Evolutionary conservation across 2,888 invertebrate species (phyloP).

Genomic region (Polydrusus pterygomalis): DNA sequence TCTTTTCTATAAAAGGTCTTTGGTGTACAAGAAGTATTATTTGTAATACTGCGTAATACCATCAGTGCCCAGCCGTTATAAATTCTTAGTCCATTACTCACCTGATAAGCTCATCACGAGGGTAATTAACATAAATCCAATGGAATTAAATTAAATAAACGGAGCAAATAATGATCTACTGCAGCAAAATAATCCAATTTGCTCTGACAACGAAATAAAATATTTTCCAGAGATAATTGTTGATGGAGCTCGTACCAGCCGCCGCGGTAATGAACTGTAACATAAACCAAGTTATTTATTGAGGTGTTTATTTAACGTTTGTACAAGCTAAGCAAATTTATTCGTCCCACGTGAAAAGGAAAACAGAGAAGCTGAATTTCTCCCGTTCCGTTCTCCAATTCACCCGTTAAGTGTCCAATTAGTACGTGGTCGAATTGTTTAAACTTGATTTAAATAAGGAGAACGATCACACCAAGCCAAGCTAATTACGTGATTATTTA

Average conservation of each 20-base stretch:
- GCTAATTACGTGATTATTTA: not conserved
- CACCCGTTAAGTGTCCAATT: conserved; percentile 14
- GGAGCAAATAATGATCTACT: conserved; percentile 30
- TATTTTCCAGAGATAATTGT: conserved; percentile 42
- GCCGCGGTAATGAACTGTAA: conserved; percentile 43
- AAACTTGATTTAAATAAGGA: conserved; percentile 3
- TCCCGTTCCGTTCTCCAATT: not conserved
- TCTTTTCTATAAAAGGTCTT: too few species aligned
- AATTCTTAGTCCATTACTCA: conserved; percentile 7
- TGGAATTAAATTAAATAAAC: conserved; percentile 14
- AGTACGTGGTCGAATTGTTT: conserved; percentile 5
- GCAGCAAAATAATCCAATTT: conserved; percentile 37
- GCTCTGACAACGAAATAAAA: conserved; percentile 39
- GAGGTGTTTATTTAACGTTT: conserved; percentile 50
- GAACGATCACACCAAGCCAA: not conserved
- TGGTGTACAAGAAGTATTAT: too few species aligned
- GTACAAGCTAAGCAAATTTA: conserved; percentile 44
- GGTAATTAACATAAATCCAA: conserved; percentile 8
- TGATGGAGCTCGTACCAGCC: conserved; percentile 18
- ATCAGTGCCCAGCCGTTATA: not conserved
- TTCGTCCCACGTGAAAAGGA: conserved; percentile 38
- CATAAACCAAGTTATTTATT: conserved; percentile 50
- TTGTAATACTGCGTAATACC: too few species aligned
- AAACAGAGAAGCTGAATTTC: conserved; percentile 19
- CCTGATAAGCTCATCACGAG: not conserved